Evolutionary conservation across 2,888 invertebrate species (phyloP).

Genomic region (Troides helena): DNA sequence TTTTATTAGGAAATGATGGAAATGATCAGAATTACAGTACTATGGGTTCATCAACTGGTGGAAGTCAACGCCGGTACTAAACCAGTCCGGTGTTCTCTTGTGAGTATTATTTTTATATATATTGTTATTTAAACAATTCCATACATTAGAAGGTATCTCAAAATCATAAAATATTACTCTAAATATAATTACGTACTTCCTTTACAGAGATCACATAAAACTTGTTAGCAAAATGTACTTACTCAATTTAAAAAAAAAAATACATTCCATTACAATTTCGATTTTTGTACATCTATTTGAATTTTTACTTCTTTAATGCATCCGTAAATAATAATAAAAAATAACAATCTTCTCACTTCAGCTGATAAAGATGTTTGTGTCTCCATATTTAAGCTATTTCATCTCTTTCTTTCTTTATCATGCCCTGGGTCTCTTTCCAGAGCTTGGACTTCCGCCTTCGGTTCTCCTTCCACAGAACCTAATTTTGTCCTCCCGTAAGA

Average conservation of each 20-base stretch:
- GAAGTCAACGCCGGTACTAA: slow-evolving; percentile 62
- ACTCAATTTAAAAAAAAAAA: background rate
- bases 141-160: background rate
- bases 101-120: slow-evolving; percentile 48
- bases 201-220: background rate
- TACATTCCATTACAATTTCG: background rate
- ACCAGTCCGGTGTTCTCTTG: slow-evolving; percentile 48
- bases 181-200: background rate
- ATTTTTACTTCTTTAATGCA: no score
- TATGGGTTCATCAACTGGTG: slow-evolving; percentile 34
- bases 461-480: no score
- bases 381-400: no score
- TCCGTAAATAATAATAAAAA: no score
- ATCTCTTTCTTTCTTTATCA: no score
- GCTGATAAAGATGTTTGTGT: no score
- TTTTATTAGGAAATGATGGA: slow-evolving; percentile 32
- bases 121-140: background rate
- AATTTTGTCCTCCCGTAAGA: no score
- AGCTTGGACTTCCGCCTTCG: no score
- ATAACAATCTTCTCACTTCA: no score
- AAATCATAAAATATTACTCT: background rate
- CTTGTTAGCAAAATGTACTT: background rate
- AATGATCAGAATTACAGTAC: slow-evolving; percentile 23
- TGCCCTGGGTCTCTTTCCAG: no score
- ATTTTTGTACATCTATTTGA: no score